These are phyloP conservation scores for Dryocosmus kuriphilus DNA, from an alignment of 2,888 invertebrate genomes.

Conservation along the genomic window DNA sequence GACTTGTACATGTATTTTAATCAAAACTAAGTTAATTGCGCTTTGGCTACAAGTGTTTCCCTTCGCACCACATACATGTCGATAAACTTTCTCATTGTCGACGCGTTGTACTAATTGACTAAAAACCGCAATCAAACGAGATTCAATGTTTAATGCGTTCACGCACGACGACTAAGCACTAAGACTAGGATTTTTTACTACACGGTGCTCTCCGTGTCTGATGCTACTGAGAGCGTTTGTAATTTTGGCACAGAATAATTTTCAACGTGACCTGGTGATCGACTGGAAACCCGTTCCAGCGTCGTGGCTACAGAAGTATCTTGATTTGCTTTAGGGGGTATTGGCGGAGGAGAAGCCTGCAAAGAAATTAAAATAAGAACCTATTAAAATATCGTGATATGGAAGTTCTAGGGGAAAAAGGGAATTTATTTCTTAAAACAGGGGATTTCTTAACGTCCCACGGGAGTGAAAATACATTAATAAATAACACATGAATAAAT, in stretches of 20 bases:
- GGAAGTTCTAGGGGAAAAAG: too few relatives aligned
- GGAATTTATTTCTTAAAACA: too few relatives aligned
- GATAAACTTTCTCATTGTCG: constrained; percentile 36
- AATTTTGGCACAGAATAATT: constrained; percentile 77
- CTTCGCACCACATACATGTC: not conserved
- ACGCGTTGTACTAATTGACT: constrained; percentile 44
- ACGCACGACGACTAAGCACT: constrained; percentile 59
- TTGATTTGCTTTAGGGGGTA: constrained; percentile 75
- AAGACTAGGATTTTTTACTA: constrained; percentile 71
- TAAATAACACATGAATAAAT: too few relatives aligned
- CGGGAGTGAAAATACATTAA: too few relatives aligned
- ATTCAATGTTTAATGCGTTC: constrained; percentile 43
- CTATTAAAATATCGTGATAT: too few relatives aligned
- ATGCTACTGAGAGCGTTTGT: constrained; percentile 74
- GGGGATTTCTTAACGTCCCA: too few relatives aligned
- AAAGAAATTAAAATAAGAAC: constrained; percentile 45
- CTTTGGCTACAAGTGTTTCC: constrained; percentile 19
- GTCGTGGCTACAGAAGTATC: constrained; percentile 75
- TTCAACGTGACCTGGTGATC: constrained; percentile 69
- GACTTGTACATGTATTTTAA: constrained; percentile 16
- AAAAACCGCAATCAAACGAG: constrained; percentile 45
- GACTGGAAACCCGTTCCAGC: constrained; percentile 69
- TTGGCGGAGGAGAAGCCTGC: constrained; percentile 74
- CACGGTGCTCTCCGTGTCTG: constrained; percentile 74
- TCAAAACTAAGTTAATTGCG: constrained; percentile 37